Conservation (phyloP, 92 coral and sea anemone genomes). For the Metridium senile region DNA sequence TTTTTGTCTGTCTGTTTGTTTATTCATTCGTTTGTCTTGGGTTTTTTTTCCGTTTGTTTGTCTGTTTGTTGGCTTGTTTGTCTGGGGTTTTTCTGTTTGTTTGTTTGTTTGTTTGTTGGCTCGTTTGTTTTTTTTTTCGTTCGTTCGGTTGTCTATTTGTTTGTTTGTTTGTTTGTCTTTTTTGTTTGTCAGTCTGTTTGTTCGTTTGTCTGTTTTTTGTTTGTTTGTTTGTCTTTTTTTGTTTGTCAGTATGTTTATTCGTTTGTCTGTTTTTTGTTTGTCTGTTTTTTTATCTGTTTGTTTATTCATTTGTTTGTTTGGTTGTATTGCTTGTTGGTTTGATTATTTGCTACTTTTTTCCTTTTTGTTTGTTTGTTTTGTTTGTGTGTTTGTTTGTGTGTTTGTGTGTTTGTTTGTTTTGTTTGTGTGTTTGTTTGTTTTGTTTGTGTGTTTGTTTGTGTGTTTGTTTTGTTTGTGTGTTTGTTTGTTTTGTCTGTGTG, state of each 20-base stretch:
- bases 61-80: neutral
- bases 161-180: neutral
- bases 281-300: neutral
- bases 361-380: neutral
- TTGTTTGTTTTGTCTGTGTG: neutral
- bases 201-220: neutral
- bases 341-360: neutral
- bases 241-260: neutral
- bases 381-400: neutral
- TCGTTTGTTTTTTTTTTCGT: neutral
- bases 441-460: neutral
- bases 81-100: neutral
- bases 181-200: neutral
- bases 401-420: neutral
- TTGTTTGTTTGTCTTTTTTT: neutral
- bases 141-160: neutral
- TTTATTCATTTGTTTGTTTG: neutral
- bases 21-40: neutral
- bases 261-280: neutral
- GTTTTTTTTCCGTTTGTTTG: neutral
- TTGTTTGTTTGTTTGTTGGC: neutral
- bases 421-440: neutral
- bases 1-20: slow-evolving; percentile 3
- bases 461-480: neutral
- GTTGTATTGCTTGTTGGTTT: neutral